A percentile compares a stretch with the other conserved stretches of the same genome.
phyloP scores from a whole-genome alignment of 2,888 invertebrate species.

The Clistopyga incitator region DNA sequence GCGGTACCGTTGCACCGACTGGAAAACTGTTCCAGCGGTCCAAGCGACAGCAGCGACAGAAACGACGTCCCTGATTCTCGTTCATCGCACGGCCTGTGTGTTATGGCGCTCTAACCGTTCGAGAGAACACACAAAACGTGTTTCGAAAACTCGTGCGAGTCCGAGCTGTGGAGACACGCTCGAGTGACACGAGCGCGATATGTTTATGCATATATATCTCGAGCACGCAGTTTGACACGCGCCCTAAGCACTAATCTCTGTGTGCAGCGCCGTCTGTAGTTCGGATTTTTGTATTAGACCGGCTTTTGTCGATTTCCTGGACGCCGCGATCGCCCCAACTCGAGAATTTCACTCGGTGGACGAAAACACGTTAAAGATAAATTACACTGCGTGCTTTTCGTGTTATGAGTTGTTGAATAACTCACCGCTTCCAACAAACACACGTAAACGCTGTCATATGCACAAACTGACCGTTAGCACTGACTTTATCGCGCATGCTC shows the following conservation, averaged over 20 bases:
- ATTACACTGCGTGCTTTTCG: not conserved
- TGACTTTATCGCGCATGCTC: not conserved
- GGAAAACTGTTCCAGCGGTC: constrained; percentile 53
- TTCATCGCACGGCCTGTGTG: constrained; percentile 50
- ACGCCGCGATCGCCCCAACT: not conserved
- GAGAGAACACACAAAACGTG: constrained; percentile 51
- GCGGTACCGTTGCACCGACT: constrained; percentile 58
- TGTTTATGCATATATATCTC: constrained; percentile 32
- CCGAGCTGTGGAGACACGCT: constrained; percentile 45
- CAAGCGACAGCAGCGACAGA: constrained; percentile 33
- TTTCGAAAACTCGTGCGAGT: constrained; percentile 50
- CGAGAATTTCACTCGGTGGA: not conserved
- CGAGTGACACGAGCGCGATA: constrained; percentile 29
- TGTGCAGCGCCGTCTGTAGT: not conserved
- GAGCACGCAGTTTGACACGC: constrained; percentile 38
- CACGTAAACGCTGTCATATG: not conserved
- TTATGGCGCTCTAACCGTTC: constrained; percentile 29
- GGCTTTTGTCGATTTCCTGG: constrained; percentile 48
- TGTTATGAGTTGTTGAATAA: not conserved
- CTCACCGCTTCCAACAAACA: not conserved
- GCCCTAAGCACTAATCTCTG: constrained; percentile 44
- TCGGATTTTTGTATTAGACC: not conserved
- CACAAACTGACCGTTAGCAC: not conserved
- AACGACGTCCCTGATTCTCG: constrained; percentile 49
- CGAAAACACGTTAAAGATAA: not conserved